These are phyloP conservation scores for honey bee (Apis mellifera) DNA, from an alignment of 1,140 invertebrate species.

Conservation along the genomic window DNA sequence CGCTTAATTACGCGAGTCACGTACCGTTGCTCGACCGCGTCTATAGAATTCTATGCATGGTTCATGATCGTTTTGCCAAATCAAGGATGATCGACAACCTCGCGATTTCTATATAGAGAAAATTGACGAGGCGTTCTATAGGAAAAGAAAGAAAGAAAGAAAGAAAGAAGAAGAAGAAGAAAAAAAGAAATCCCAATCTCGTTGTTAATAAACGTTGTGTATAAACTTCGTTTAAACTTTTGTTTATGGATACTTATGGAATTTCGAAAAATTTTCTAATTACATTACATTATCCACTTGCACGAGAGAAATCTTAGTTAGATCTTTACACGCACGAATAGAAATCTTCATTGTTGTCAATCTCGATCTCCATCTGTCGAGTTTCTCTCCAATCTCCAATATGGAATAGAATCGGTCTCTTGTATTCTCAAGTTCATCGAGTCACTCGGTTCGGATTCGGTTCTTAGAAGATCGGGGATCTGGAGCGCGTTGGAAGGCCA, in stretches of 20 bases:
- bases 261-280: too few species aligned
- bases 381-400: neutral
- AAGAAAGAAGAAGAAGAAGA: too few species aligned
- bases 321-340: too few species aligned
- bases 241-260: neutral
- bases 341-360: neutral
- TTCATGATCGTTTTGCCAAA: conserved; percentile 32
- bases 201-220: neutral
- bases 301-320: too few species aligned
- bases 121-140: neutral
- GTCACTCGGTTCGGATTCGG: neutral
- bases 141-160: neutral
- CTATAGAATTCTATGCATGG: conserved; percentile 22
- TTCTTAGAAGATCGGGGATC: neutral
- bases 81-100: conserved; percentile 14
- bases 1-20: conserved; percentile 38
- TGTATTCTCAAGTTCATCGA: neutral
- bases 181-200: neutral
- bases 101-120: neutral
- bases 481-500: neutral
- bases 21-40: conserved; percentile 14
- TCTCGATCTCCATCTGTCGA: neutral
- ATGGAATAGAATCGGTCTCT: neutral
- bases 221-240: neutral
- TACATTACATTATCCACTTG: too few species aligned